phyloP scores from a whole-genome alignment of 2,797 vertebrate species.

The Harpagifer antarcticus region DNA sequence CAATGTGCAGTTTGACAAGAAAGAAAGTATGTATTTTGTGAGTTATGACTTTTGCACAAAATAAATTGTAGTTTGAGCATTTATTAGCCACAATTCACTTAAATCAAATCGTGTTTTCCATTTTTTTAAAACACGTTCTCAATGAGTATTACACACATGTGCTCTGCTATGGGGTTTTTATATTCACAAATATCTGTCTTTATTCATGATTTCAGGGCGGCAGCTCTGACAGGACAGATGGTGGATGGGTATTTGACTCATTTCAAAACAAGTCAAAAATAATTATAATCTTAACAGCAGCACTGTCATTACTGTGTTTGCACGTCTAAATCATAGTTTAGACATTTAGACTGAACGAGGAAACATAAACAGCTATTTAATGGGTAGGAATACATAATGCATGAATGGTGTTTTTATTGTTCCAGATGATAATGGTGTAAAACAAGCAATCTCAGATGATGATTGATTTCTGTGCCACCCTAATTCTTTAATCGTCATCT shows the following conservation, averaged over 20 bases:
- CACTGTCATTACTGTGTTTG: conserved; percentile 11
- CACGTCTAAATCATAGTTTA: conserved; percentile 1
- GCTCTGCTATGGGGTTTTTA: neutral
- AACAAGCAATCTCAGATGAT: neutral
- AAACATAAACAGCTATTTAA: neutral
- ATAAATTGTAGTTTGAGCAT: neutral
- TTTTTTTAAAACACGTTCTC: conserved; percentile 1
- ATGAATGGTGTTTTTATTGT: neutral
- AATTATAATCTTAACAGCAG: conserved; percentile 18
- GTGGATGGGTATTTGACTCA: conserved; percentile 31
- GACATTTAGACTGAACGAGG: conserved; percentile 16
- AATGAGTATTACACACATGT: neutral
- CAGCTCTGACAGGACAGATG: conserved; percentile 7
- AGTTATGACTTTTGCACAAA: neutral
- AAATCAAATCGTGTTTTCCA: neutral
- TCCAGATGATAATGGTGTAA: neutral
- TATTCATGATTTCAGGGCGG: conserved; percentile 12
- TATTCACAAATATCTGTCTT: conserved; percentile 19
- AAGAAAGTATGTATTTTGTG: neutral
- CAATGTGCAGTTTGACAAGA: neutral
- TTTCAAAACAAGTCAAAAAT: conserved; percentile 18
- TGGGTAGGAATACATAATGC: neutral
- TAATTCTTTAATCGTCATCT: neutral
- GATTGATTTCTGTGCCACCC: neutral
- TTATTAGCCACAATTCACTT: conserved; percentile 5